phyloP scores from a whole-genome alignment of 2,113 vertebrate species.

The Semnopithecus entellus region DNA sequence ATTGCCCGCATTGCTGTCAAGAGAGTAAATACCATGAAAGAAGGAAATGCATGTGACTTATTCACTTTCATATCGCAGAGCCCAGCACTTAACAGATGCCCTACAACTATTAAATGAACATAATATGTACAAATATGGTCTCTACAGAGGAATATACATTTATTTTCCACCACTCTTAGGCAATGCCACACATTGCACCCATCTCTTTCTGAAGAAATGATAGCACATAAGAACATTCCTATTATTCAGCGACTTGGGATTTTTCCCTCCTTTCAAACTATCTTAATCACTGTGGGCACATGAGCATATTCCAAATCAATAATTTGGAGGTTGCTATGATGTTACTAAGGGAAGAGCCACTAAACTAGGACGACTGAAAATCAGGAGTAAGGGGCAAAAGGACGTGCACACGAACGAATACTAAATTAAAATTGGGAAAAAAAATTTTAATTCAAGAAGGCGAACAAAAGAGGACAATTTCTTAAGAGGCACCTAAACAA shows the following conservation, averaged over 20 bases:
- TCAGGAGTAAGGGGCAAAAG: background rate
- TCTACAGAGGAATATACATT: background rate
- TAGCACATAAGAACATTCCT: background rate
- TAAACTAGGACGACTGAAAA: conserved; percentile 6
- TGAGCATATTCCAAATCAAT: conserved; percentile 41
- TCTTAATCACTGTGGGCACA: conserved; percentile 9
- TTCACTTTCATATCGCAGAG: background rate
- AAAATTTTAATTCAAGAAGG: background rate
- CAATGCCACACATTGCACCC: background rate
- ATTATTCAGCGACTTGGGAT: background rate
- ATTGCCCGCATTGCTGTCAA: background rate
- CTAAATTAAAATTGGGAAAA: background rate
- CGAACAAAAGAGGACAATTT: background rate
- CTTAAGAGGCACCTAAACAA: background rate
- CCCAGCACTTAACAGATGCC: background rate
- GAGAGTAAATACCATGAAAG: background rate
- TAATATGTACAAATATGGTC: background rate
- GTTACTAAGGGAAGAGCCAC: background rate
- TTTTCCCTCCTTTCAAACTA: conserved; percentile 27
- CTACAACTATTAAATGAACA: background rate
- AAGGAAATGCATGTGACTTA: background rate
- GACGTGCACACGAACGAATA: background rate
- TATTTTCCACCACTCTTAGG: background rate
- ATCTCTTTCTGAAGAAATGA: background rate
- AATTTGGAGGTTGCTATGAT: conserved; percentile 47